These are phyloP conservation scores for Listronotus oregonensis DNA, from an alignment of 1,140 invertebrate genomes.

Conservation along the genomic window DNA sequence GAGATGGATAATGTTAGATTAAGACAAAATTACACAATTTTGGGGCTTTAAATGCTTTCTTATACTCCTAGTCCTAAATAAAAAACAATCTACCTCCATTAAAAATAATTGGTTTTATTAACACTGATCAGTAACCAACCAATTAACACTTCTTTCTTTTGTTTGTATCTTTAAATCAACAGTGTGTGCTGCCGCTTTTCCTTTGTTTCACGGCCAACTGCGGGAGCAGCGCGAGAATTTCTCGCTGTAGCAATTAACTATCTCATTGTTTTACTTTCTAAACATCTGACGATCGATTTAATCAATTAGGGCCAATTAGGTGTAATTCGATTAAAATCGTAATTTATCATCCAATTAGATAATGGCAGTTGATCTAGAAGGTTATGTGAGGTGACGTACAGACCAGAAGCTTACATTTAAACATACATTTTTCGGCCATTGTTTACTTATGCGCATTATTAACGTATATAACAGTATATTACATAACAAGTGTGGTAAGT, in stretches of 20 bases:
- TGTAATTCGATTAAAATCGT: constrained; percentile 20
- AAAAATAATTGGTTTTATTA: no score
- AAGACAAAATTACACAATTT: no score
- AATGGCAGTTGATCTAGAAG: background rate
- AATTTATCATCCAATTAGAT: constrained; percentile 22
- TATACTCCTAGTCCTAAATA: no score
- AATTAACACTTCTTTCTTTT: constrained; percentile 10
- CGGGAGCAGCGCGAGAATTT: constrained; percentile 16
- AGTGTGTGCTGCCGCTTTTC: background rate
- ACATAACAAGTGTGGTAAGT: no score
- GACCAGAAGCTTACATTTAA: background rate
- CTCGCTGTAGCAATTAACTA: constrained; percentile 19
- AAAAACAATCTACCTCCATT: no score
- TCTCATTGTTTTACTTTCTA: constrained; percentile 25
- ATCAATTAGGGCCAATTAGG: constrained; percentile 24
- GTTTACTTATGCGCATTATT: no score
- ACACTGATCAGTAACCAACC: background rate
- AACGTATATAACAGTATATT: no score
- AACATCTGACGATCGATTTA: constrained; percentile 9
- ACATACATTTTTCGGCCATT: background rate
- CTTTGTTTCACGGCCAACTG: constrained; percentile 10
- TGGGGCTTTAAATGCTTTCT: no score
- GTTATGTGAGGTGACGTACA: background rate
- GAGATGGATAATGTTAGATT: no score
- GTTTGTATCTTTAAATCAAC: constrained; percentile 10